Conservation (phyloP, 2,113 vertebrate genomes). For the Ardeotis arabs region DNA sequence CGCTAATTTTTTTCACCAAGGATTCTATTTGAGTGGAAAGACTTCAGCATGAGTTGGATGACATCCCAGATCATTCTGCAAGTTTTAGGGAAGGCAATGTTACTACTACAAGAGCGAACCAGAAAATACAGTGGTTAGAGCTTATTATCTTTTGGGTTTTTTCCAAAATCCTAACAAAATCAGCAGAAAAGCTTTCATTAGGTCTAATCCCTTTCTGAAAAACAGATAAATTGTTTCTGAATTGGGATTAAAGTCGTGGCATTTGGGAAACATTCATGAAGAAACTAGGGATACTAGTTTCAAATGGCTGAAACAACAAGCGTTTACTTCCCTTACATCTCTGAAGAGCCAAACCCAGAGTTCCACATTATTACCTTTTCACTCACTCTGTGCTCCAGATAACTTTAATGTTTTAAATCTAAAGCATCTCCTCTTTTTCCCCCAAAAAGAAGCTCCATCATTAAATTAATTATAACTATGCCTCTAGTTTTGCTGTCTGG, state of each 20-base stretch:
- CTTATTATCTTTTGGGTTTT: neutral
- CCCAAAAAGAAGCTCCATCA: neutral
- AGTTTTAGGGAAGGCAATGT: neutral
- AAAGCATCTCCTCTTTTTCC: neutral
- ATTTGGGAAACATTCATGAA: neutral
- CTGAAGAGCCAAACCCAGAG: neutral
- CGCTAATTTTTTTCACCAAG: slow-evolving; percentile 20
- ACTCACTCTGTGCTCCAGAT: neutral
- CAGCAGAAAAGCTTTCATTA: neutral
- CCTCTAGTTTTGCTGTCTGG: neutral
- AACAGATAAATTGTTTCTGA: neutral
- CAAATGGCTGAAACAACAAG: neutral
- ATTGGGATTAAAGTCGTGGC: neutral
- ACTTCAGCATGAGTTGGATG: slow-evolving; percentile 9
- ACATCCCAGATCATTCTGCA: neutral
- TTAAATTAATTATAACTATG: neutral
- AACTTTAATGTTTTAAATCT: neutral
- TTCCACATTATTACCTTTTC: neutral
- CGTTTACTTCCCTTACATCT: neutral
- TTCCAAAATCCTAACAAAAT: neutral
- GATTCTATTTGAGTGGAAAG: slow-evolving; percentile 26
- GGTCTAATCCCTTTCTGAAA: neutral
- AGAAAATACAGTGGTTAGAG: neutral
- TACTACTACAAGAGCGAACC: neutral
- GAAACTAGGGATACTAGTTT: neutral